Base-by-base conservation (phyloP, 2,888 invertebrate species). In the Pediacus dermestoides region DNA sequence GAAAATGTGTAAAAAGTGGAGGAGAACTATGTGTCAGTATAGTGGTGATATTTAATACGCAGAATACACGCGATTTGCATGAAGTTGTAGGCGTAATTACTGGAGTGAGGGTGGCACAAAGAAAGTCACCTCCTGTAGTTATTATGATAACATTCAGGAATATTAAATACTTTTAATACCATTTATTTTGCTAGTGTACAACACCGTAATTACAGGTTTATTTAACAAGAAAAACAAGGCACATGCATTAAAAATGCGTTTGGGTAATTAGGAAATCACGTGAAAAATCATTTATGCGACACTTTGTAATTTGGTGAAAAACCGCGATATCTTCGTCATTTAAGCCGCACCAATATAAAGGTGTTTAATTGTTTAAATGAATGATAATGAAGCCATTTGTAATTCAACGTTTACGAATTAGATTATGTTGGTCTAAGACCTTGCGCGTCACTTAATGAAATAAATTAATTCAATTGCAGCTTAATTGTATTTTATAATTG, bases 301-400 rank as follows among this genome's bases (percentile, higher is more conserved):
- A n/a, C n/a, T n/a, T n/a, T n/a, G n/a, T n/a, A n/a, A n/a, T n/a
- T n/a, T n/a, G n/a, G n/a, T n/a, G n/a, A n/a, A n/a, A n/a, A n/a
- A n/a, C n/a, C n/a, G n/a, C n/a, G 10, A 25, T 4, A 25, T 25
- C 25, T 11, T 25, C 25, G 4, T 4, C 25, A 8, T 25, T 25
- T 8, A 3, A 8, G 10, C 25, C 4, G 25, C 11, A 25, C n/a
- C n/a, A n/a, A n/a, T n/a, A n/a, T n/a, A n/a, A n/a, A n/a, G 38
- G 30, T 34, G 34, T 40, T 38, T 45, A 48, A 48, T 48, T 38
- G 45, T 28, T 37, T 42, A 42, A 50, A 50, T 42, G 44, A 44
- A 51, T 40, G 49, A 45, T 50, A 51, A 53, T 53, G 49, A n/a
- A n/a, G 46, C 36, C 45, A 48, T 48, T 52, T 30, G 34, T 43